A percentile compares a stretch with the other conserved stretches of the same genome.
Conservation (phyloP, 2,888 invertebrate species). For the Calameuta filiformis region DNA sequence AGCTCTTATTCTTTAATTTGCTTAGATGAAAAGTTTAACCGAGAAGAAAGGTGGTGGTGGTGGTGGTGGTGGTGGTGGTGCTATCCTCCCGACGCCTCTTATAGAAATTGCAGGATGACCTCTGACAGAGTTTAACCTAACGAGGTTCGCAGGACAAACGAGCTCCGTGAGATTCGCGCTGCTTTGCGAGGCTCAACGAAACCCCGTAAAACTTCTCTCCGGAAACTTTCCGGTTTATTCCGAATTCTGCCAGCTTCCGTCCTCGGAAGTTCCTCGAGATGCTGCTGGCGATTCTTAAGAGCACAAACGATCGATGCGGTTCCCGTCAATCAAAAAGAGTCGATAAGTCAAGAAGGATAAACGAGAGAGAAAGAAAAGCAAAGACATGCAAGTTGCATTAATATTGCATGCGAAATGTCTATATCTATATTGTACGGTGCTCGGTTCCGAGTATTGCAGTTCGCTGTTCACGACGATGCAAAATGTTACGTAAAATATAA, state of each 20-base stretch:
- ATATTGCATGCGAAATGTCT: too few relatives aligned
- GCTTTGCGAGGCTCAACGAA: background rate
- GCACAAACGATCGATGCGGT: background rate
- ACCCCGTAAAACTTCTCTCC: background rate
- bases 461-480: too few relatives aligned
- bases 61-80: too few relatives aligned
- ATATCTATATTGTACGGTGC: too few relatives aligned
- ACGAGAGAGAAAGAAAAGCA: background rate
- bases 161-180: background rate
- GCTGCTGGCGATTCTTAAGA: background rate
- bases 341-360: background rate
- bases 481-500: background rate
- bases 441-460: background rate
- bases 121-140: background rate
- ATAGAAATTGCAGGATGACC: background rate
- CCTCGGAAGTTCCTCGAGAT: background rate
- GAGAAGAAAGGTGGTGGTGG: background rate
- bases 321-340: background rate
- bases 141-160: too few relatives aligned
- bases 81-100: background rate
- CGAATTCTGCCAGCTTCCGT: background rate
- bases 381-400: background rate
- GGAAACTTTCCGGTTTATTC: background rate
- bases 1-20: background rate
- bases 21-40: background rate